Evolutionary conservation across 2,113 vertebrate species (phyloP).

Genomic region (Oncorhynchus gorbuscha): DNA sequence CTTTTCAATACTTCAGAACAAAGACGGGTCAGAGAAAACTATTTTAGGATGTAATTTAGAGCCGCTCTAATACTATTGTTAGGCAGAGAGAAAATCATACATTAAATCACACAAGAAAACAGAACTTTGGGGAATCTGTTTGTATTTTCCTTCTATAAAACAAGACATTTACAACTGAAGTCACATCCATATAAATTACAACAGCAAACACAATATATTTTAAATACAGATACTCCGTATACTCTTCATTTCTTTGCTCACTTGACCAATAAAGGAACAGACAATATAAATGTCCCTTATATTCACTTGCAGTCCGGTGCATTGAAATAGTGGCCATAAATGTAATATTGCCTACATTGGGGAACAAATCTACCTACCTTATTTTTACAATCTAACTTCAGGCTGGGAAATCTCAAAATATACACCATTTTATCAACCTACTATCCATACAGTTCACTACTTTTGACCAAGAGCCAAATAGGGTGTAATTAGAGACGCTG

Average conservation of each 20-base stretch:
- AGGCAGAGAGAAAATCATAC: not conserved
- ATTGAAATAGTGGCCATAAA: slow-evolving; percentile 14
- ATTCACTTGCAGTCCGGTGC: slow-evolving; percentile 25
- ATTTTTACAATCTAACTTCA: no score
- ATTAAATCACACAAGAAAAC: not conserved
- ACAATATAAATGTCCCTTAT: slow-evolving; percentile 31
- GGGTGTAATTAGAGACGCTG: not conserved
- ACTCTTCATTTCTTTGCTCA: slow-evolving; percentile 25
- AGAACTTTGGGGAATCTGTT: not conserved
- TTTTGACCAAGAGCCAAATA: not conserved
- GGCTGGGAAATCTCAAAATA: not conserved
- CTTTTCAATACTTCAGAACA: no score
- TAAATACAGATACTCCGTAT: slow-evolving; percentile 63
- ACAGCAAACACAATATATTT: slow-evolving; percentile 70
- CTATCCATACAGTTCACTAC: no score
- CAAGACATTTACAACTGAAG: slow-evolving; percentile 67
- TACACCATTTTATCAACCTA: no score
- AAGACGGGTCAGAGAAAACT: no score
- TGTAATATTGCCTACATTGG: not conserved
- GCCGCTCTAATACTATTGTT: no score
- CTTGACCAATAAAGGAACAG: slow-evolving; percentile 43
- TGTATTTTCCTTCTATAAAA: slow-evolving; percentile 40
- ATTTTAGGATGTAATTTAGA: no score
- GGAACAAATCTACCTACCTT: not conserved
- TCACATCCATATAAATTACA: slow-evolving; percentile 76